Conservation (phyloP, 2,797 vertebrate genomes). For the Clarias laeviceps region DNA sequence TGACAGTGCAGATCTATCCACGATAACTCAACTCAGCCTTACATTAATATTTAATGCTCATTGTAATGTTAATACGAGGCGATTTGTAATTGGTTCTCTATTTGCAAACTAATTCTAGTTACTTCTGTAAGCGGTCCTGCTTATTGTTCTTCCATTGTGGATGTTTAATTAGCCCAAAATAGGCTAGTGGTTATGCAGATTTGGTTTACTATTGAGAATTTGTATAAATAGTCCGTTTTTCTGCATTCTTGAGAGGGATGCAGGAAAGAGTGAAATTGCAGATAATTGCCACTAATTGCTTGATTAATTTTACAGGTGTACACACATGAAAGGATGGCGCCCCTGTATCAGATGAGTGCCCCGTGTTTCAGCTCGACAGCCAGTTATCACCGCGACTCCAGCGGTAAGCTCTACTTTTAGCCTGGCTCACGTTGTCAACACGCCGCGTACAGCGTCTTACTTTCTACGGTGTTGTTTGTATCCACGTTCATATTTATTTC, state of each 20-base stretch:
- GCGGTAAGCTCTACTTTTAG: slow-evolving; percentile 8
- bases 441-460: neutral
- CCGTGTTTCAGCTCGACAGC: slow-evolving; percentile 73
- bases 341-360: slow-evolving; percentile 76
- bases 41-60: slow-evolving; percentile 9
- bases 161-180: slow-evolving; percentile 20
- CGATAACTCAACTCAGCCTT: neutral
- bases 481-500: slow-evolving; percentile 45
- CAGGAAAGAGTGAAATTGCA: neutral
- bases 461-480: neutral
- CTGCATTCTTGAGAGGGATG: neutral
- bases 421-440: neutral
- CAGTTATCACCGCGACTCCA: slow-evolving; percentile 74
- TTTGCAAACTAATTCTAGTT: slow-evolving; percentile 15
- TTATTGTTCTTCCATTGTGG: slow-evolving; percentile 16
- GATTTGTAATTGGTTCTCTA: slow-evolving; percentile 15
- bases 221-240: slow-evolving; percentile 5
- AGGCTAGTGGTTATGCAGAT: neutral
- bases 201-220: neutral
- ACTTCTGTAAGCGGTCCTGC: slow-evolving; percentile 7
- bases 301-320: slow-evolving; percentile 78
- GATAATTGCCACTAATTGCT: slow-evolving; percentile 14
- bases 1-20: neutral
- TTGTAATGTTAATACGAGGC: slow-evolving; percentile 33
- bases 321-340: slow-evolving; percentile 80